phyloP scores from a whole-genome alignment of 2,888 invertebrate species.

The Ephialtes manifestator region DNA sequence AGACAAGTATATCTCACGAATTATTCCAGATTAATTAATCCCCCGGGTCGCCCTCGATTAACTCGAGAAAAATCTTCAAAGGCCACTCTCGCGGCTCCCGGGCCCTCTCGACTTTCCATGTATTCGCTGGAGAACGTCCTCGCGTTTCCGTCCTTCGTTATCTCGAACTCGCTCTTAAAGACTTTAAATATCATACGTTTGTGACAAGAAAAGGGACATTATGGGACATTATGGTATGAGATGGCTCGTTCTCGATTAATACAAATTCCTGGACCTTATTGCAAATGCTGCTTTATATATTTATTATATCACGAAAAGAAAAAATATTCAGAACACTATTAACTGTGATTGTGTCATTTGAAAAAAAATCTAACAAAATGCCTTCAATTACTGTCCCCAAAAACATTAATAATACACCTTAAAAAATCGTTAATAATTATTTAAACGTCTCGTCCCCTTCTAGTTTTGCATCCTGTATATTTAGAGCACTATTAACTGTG shows the following conservation, averaged over 20 bases:
- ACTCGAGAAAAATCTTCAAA: constrained; percentile 50
- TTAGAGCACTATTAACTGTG: no score
- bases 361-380: no score
- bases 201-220: neutral
- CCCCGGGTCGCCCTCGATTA: constrained; percentile 38
- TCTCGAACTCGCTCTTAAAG: constrained; percentile 2
- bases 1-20: constrained; percentile 13
- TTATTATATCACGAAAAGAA: no score
- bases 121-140: constrained; percentile 22
- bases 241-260: neutral
- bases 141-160: neutral
- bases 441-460: no score
- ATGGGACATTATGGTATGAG: neutral
- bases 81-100: neutral
- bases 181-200: constrained; percentile 34
- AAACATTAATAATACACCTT: no score
- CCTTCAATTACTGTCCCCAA: no score
- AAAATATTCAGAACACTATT: no score
- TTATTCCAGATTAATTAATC: constrained; percentile 58
- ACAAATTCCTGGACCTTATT: neutral
- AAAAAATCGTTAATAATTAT: no score
- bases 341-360: no score
- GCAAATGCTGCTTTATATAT: no score
- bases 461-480: no score
- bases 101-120: constrained; percentile 11